Evolutionary conservation across 2,797 vertebrate species (phyloP), one percentile per base, ranked within the genome.

Genomic region (Sebastes reedi): DNA sequence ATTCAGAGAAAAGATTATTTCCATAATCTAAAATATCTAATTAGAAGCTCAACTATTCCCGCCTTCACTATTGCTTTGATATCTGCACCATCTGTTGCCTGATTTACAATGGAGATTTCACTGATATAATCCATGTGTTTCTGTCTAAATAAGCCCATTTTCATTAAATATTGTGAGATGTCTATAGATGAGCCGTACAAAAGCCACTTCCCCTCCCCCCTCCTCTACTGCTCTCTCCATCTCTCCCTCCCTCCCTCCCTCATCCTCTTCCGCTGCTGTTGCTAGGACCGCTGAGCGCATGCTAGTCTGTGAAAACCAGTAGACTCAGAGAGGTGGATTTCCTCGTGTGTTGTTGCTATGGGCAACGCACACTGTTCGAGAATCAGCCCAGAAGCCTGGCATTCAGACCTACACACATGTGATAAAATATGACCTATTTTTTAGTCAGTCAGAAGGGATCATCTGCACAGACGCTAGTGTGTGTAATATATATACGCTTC

Each of bases 321-420:
- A 87, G 80, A 88, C 76, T 84, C 78, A 18, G 62, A 90, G 88
- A 91, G 88, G 89, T 89, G 91, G 91, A 81, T 92, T 85, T 92
- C 90, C 84, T 71, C 50, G 59, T 87, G 79, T 77, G 94, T 94
- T 75, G 94, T 95, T 95, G 94, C 94, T 89, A 94, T 90, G 89
- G 92, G 94, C 89, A 93, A 94, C 94, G 22, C 87, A 91, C 77
- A 79, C 60, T 83, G 68, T 90, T 92, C 30, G 9, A 89, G 77
- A 90, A 83, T 83, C 82, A 75, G 72, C 54, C 59, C 62, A 62
- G 75, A 86, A 86, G 39, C 80, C 55, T 5, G 78, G 75, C 81
- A 90, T 84, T 56, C 65, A 90, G 88, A 87, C 67, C 11, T 81
- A 70, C 67, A 80, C 81, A 92, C 78, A 84, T 72, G 83, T 81